These are phyloP conservation scores for Callospermophilus lateralis DNA, from an alignment of 2,113 vertebrate species.

Conservation along the genomic window DNA sequence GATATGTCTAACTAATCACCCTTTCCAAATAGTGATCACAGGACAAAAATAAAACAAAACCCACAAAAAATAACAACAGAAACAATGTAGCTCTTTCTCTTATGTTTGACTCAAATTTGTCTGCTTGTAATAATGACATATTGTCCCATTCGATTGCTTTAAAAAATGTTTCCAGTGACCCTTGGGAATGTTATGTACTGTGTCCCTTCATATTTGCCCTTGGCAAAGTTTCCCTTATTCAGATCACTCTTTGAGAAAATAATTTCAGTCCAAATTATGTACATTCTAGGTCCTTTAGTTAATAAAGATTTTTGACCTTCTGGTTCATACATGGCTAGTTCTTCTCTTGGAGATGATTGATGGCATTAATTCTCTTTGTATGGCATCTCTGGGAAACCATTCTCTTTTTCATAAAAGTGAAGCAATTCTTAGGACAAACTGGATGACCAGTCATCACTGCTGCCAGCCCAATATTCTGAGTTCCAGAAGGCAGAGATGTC, in stretches of 20 bases:
- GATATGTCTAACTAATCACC: background rate
- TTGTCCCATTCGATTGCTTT: slow-evolving; percentile 18
- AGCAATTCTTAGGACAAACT: background rate
- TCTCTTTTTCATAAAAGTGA: background rate
- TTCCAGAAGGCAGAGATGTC: background rate
- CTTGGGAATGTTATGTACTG: background rate
- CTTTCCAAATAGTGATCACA: background rate
- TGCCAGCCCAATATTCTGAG: background rate
- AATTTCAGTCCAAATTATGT: slow-evolving; percentile 58
- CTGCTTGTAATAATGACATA: slow-evolving; percentile 18
- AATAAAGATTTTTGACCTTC: slow-evolving; percentile 66
- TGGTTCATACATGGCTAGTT: background rate
- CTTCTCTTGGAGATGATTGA: slow-evolving; percentile 41
- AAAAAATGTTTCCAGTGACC: slow-evolving; percentile 42
- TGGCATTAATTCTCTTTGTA: slow-evolving; percentile 52
- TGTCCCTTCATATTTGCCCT: slow-evolving; percentile 52
- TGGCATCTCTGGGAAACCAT: background rate
- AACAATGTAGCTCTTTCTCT: background rate
- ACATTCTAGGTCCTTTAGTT: slow-evolving; percentile 25
- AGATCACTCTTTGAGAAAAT: slow-evolving; percentile 44
- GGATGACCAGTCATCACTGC: background rate
- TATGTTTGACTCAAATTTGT: slow-evolving; percentile 11
- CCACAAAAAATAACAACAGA: background rate
- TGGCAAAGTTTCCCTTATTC: slow-evolving; percentile 52
- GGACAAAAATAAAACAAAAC: background rate